Evolutionary conservation across 2,888 invertebrate species (phyloP), one percentile per base, ranked within the genome.

Genomic region (Operophtera brumata): DNA sequence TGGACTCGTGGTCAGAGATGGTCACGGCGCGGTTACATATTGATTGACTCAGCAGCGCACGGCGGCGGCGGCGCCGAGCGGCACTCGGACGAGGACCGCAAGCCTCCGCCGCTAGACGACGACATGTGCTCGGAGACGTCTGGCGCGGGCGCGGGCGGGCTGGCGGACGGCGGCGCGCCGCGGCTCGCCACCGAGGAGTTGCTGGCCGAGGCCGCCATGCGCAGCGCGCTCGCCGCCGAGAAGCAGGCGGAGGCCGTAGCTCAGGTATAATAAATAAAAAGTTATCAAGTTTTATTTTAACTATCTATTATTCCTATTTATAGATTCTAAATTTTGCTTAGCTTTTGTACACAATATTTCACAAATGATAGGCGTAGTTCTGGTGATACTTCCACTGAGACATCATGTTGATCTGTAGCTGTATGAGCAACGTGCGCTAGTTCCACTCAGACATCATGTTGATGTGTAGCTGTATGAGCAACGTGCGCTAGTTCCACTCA

Each of bases 171-270:
- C 3, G 47, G 35, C 26, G 54, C 55, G 42, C 63, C 61, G 51
- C 57, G 80, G 37, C 77, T 82, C 49, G 64, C 70, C 73, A 80
- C 84, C 53, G 88, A 87, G 68, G 87, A 87, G 75, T 73, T 87
- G 70, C 77, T 88, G 60, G 88, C 86, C 53, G 88, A 87, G 74
- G 87, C 87, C 35, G 88, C 89, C 62, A 84, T 88, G 86, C 80
- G 87, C 58, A 81, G 78, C 67, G 88, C 88, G 34, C 80, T 88
- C 45, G 87, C 88, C 58, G 86, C 86, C 25, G 86, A 86, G 77
- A 86, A 86, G 71, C 85, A 85, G 73, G 87, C 86, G 36, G 88
- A 86, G 71, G 81, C 86, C 46, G 85, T 80, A 4, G 61, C 60
- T 26, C 64, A 64, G 60, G 64, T 64, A 11, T n/a, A 9, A 6